Percentiles rank a stretch among this genome's conserved stretches.
Evolutionary conservation across 2,888 invertebrate genomes (phyloP).

Genomic region (Rambutsinella grinnellia): DNA sequence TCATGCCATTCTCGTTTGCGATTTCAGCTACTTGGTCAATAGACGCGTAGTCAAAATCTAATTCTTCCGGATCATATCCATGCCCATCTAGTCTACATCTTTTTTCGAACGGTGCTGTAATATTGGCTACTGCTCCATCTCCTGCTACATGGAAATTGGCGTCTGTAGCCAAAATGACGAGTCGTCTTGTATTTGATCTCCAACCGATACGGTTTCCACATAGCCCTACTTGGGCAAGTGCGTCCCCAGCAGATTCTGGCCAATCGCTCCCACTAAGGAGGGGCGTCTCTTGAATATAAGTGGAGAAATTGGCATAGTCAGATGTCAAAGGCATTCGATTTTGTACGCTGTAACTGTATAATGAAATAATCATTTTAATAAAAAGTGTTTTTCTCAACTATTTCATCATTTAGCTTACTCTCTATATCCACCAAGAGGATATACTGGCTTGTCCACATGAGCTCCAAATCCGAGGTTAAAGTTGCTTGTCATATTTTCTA

Average conservation of each 20-base stretch:
- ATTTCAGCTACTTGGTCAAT: neutral
- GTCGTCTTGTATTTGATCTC: neutral
- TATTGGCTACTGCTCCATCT: neutral
- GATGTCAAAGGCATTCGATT: neutral
- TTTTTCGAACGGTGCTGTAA: neutral
- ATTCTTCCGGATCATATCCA: neutral
- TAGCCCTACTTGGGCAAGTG: no score
- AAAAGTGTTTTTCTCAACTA: no score
- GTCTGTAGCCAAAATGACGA: neutral
- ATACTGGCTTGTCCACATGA: conserved; percentile 2
- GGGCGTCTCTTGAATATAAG: neutral
- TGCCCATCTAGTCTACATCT: neutral
- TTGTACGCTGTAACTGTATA: conserved; percentile 7
- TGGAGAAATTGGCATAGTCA: neutral
- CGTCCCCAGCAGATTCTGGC: neutral
- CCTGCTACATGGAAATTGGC: neutral
- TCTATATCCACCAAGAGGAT: neutral
- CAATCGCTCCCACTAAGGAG: neutral
- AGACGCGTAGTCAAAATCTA: no score
- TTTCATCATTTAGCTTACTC: neutral
- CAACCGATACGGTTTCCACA: conserved; percentile 3
- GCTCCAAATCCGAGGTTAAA: neutral
- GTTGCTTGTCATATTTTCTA: neutral
- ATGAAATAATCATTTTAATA: neutral
- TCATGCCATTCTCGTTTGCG: neutral